Evolutionary conservation across 2,797 vertebrate species (phyloP), one percentile per base, ranked within the genome.

Genomic region (Spatula clypeata): DNA sequence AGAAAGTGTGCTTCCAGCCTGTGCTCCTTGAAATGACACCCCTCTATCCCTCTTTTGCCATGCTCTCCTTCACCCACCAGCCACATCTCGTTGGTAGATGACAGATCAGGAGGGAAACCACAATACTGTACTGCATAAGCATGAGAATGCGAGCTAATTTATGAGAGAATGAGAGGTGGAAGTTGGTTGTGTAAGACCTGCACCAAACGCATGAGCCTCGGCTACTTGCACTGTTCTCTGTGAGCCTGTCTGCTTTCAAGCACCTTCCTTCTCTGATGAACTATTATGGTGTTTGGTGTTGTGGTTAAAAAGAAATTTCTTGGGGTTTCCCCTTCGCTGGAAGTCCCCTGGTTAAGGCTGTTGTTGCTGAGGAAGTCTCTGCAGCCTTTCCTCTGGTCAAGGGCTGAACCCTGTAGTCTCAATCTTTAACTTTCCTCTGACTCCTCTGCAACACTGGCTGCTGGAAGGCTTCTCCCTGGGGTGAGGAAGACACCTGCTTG

Each of bases 401-500:
- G 65, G 86, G 32, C 45, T 88, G 60, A 86, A 72, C 36, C 8
- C 18, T 36, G 13, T 57, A 47, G 29, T 58, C 26, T 93, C 67
- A 84, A 45, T 54, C 23, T 93, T 93, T 85, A 64, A 31, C 23
- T 76, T 83, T 91, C 66, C 42, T 15, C 69, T 94, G 75, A 72
- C 19, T 36, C 29, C n/a, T 83, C 24, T 4, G 5, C 34, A 92
- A 88, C 60, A n/a, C 29, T 94, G 80, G 40, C n/a, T 49, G 80
- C 32, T 83, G 69, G 36, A 93, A 93, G 44, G 14, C 38, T 91
- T 92, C 40, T 93, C 83, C 77, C 73, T 62, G 60, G 65, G 29
- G 34, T 86, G 44, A 86, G 45, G 79, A 93, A 89, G 67, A 85
- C 40, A 84, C 71, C 88, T 93, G 17, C 36, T 82, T 92, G 44